Conservation (phyloP, 2,888 invertebrate species). For the Punctoribates punctum region DNA sequence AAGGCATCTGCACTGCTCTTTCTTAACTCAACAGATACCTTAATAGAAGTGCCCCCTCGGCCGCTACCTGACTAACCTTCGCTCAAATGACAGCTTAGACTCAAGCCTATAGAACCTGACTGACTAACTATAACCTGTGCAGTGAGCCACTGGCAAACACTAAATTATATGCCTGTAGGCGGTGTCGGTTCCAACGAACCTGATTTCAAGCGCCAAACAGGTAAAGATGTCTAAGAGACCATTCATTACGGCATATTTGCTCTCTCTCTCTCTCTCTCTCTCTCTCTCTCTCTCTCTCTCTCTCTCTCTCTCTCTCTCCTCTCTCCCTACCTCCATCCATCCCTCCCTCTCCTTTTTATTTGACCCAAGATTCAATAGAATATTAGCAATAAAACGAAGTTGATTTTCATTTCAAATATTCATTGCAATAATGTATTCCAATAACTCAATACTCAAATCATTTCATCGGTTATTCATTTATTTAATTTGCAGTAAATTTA, state of each 20-base stretch:
- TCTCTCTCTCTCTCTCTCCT: constrained; percentile 31
- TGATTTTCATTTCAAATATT: no score
- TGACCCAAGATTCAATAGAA: no score
- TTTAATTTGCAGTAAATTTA: no score
- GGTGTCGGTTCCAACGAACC: not conserved
- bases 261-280: not conserved
- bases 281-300: constrained; percentile 4
- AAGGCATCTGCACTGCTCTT: constrained; percentile 15
- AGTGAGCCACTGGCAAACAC: constrained; percentile 1
- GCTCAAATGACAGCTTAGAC: constrained; percentile 27
- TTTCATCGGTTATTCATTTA: no score
- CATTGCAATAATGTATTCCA: no score
- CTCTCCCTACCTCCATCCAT: not conserved
- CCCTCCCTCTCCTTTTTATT: no score
- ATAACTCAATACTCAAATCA: no score
- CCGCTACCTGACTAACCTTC: constrained; percentile 5
- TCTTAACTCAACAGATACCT: not conserved
- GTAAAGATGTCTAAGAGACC: constrained; percentile 18
- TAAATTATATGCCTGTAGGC: not conserved
- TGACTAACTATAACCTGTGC: constrained; percentile 4
- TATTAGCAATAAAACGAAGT: no score
- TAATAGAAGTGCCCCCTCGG: constrained; percentile 21
- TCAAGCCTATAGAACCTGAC: not conserved
- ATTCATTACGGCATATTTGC: not conserved
- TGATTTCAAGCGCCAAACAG: constrained; percentile 26